Percentiles rank a stretch among this genome's conserved stretches.
phyloP scores from a whole-genome alignment of 2,888 invertebrate genomes.

The Pteria penguin region DNA sequence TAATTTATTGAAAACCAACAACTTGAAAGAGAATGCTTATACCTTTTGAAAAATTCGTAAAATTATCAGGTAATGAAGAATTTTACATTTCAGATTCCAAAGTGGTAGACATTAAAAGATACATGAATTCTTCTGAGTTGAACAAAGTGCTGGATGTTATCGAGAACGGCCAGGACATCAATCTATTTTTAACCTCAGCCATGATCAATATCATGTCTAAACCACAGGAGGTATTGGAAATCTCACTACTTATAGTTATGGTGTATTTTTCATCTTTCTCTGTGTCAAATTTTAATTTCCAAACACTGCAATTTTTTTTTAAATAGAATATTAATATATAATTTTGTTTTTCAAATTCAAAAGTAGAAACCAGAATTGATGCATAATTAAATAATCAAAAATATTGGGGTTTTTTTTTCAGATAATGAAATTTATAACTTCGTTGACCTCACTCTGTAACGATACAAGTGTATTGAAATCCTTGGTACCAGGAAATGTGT shows the following conservation, averaged over 20 bases:
- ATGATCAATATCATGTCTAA: conserved; percentile 46
- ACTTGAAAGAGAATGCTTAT: too few species aligned
- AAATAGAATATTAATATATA: too few species aligned
- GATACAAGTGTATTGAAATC: conserved; percentile 47
- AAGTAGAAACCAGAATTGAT: too few species aligned
- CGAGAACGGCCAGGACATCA: conserved; percentile 58
- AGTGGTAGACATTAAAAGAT: conserved; percentile 47
- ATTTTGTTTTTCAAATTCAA: too few species aligned
- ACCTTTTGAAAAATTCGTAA: too few species aligned
- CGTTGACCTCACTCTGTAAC: conserved; percentile 44
- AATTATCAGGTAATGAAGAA: too few species aligned
- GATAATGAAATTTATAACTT: conserved; percentile 17
- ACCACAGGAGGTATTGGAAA: conserved; percentile 55
- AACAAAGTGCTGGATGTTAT: conserved; percentile 50
- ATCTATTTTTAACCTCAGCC: conserved; percentile 40
- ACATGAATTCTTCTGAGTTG: conserved; percentile 52
- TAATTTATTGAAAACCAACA: too few species aligned
- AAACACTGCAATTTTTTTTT: too few species aligned
- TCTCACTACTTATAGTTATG: too few species aligned
- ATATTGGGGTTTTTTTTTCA: conserved; percentile 18
- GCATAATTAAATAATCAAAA: too few species aligned
- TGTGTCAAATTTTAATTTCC: too few species aligned
- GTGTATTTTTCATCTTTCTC: too few species aligned
- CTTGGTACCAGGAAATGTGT: conserved; percentile 49
- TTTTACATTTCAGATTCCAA: conserved; percentile 53